phyloP scores from a whole-genome alignment of 2,888 invertebrate genomes.

The Caenorhabditis afra region DNA sequence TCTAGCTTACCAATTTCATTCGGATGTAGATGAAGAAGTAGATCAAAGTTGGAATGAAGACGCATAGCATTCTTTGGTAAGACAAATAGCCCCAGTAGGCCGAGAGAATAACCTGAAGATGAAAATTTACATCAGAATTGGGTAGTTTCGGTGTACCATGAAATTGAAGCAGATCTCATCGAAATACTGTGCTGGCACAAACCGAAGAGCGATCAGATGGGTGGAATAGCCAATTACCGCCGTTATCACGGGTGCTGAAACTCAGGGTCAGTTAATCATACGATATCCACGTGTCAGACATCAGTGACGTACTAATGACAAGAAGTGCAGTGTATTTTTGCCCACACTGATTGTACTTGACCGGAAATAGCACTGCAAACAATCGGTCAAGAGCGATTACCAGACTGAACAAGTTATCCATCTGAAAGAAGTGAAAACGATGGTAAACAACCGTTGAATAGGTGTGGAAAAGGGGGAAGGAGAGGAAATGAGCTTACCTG shows the following conservation, averaged over 20 bases:
- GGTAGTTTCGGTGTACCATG: too few relatives aligned
- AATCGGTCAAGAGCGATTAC: conserved; percentile 38
- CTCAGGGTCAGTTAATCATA: too few relatives aligned
- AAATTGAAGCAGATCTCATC: conserved; percentile 54
- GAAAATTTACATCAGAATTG: too few relatives aligned
- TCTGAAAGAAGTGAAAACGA: too few relatives aligned
- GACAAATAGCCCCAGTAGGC: conserved; percentile 29
- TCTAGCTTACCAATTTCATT: conserved; percentile 39
- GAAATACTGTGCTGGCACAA: conserved; percentile 14
- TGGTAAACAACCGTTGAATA: too few relatives aligned
- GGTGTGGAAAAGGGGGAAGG: too few relatives aligned
- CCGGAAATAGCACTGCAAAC: conserved; percentile 38
- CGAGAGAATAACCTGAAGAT: conserved; percentile 22
- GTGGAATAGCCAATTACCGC: conserved; percentile 17
- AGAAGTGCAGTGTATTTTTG: conserved; percentile 37
- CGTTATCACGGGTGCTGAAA: conserved; percentile 27
- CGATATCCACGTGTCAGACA: neutral
- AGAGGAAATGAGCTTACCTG: conserved; percentile 34
- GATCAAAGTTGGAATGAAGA: conserved; percentile 41
- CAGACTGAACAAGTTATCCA: conserved; percentile 44
- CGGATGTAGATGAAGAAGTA: conserved; percentile 48
- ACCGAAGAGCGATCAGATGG: conserved; percentile 17
- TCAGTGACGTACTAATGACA: conserved; percentile 23
- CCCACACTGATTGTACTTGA: conserved; percentile 34
- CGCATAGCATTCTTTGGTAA: conserved; percentile 49